phyloP scores from a whole-genome alignment of 2,888 invertebrate genomes.

The Clepsis dumicolana region DNA sequence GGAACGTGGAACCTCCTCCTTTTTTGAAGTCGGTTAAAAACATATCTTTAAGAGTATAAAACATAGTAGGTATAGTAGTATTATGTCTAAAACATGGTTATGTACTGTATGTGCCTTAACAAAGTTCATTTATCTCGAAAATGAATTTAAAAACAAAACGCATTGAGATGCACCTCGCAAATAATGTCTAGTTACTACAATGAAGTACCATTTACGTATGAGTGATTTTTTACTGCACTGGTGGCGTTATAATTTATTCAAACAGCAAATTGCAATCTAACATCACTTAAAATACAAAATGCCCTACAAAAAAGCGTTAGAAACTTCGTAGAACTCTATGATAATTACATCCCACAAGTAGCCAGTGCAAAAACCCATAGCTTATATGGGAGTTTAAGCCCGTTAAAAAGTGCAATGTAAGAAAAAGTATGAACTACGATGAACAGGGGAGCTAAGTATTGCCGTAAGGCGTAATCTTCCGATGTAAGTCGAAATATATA shows the following conservation, averaged over 20 bases:
- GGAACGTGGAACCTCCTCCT: too few relatives aligned
- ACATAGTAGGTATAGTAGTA: too few relatives aligned
- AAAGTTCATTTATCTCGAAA: too few relatives aligned
- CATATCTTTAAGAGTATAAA: too few relatives aligned
- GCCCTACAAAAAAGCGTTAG: slow-evolving; percentile 36
- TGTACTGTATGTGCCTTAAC: too few relatives aligned
- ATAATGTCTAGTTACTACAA: too few relatives aligned
- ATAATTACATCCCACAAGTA: slow-evolving; percentile 32
- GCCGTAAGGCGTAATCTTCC: slow-evolving; percentile 45
- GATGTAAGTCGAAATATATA: slow-evolving; percentile 54
- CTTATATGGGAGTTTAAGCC: slow-evolving; percentile 27
- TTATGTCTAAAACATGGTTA: too few relatives aligned
- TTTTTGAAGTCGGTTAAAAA: too few relatives aligned
- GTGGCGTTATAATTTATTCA: not conserved
- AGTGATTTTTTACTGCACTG: not conserved
- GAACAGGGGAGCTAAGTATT: slow-evolving; percentile 32
- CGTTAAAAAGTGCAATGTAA: slow-evolving; percentile 31
- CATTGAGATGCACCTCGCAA: too few relatives aligned
- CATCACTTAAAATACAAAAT: slow-evolving; percentile 25
- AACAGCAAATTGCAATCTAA: not conserved
- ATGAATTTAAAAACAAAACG: too few relatives aligned
- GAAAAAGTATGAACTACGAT: slow-evolving; percentile 8
- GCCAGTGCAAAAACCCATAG: slow-evolving; percentile 28
- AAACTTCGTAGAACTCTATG: slow-evolving; percentile 38
- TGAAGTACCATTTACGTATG: too few relatives aligned